phyloP scores from a whole-genome alignment of 2,113 vertebrate genomes.

The Carassius gibelio region DNA sequence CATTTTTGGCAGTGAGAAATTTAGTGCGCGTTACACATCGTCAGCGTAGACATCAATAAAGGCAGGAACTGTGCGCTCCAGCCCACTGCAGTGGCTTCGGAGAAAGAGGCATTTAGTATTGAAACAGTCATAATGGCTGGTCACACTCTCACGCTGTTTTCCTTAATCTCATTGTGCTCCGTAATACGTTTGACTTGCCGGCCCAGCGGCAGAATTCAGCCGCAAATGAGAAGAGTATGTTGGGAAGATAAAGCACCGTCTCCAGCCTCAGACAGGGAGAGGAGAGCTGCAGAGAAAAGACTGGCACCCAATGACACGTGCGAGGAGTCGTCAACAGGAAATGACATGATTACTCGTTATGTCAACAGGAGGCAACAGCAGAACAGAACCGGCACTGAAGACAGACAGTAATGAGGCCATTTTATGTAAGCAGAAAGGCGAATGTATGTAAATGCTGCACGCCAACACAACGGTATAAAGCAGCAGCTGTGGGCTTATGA shows the following conservation, averaged over 20 bases:
- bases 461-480: neutral
- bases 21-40: neutral
- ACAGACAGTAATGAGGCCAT: slow-evolving; percentile 31
- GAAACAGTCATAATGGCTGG: slow-evolving; percentile 50
- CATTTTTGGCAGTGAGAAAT: neutral
- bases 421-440: slow-evolving; percentile 33
- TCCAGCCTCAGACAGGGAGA: neutral
- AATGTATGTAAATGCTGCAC: slow-evolving; percentile 30
- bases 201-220: slow-evolving; percentile 20
- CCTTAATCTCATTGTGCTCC: slow-evolving; percentile 48
- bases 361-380: slow-evolving; percentile 29
- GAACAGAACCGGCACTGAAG: slow-evolving; percentile 22
- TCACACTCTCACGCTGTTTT: slow-evolving; percentile 45
- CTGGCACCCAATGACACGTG: slow-evolving; percentile 6
- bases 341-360: slow-evolving; percentile 42
- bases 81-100: slow-evolving; percentile 4
- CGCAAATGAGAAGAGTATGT: slow-evolving; percentile 40
- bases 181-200: slow-evolving; percentile 52
- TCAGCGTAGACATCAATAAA: slow-evolving; percentile 3
- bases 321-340: slow-evolving; percentile 28
- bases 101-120: slow-evolving; percentile 52
- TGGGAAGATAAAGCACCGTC: slow-evolving; percentile 28
- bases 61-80: neutral
- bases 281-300: slow-evolving; percentile 9
- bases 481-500: slow-evolving; percentile 31